Conservation (phyloP, 1,140 invertebrate species). For the Venturia canescens region DNA sequence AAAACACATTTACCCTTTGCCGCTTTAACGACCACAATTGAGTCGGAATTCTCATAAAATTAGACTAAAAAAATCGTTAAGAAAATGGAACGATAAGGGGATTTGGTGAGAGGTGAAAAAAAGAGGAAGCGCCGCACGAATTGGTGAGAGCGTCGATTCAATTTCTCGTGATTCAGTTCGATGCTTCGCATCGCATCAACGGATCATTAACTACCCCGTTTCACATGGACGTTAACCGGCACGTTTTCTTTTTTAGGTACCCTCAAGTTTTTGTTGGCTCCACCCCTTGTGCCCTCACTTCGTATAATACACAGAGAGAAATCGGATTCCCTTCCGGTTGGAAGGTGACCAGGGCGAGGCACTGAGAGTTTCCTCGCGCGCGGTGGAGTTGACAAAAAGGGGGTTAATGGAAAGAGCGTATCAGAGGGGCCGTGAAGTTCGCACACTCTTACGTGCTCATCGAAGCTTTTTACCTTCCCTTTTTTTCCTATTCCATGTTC, state of each 20-base stretch:
- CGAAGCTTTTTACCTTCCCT: neutral
- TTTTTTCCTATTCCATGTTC: conserved; percentile 53
- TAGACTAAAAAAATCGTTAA: no score
- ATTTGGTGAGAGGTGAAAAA: no score
- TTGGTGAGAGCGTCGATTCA: neutral
- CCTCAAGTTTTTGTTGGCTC: neutral
- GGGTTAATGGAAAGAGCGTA: conserved; percentile 66
- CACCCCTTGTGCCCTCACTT: neutral
- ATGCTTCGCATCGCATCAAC: neutral
- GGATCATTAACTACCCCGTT: neutral
- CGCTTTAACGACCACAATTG: no score
- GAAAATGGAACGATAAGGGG: no score
- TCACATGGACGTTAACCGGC: neutral
- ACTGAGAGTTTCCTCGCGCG: neutral
- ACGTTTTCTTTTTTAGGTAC: neutral
- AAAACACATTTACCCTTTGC: no score
- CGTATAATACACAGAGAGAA: neutral
- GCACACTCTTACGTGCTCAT: neutral
- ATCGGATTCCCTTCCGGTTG: conserved; percentile 47
- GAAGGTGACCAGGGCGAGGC: conserved; percentile 12
- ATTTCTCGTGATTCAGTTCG: neutral
- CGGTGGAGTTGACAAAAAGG: conserved; percentile 47
- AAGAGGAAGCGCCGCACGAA: no score
- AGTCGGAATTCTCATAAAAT: no score
- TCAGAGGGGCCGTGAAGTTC: conserved; percentile 55